These are phyloP conservation scores for Dasyornis broadbenti DNA, from an alignment of 2,113 vertebrate species.

Conservation along the genomic window DNA sequence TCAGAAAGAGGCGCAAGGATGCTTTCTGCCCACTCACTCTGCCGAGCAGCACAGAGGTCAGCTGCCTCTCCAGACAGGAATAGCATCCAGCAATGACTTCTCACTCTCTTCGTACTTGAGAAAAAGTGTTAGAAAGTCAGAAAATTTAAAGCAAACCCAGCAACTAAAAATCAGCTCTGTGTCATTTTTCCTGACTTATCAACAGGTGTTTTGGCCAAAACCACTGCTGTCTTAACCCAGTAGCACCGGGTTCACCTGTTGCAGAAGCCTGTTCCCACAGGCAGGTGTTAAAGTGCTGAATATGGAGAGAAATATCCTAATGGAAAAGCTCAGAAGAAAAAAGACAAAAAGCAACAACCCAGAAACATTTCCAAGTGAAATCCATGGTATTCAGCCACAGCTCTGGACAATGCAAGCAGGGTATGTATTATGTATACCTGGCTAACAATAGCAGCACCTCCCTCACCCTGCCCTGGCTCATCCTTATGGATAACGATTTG, in stretches of 20 bases:
- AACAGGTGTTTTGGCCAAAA: background rate
- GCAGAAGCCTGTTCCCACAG: background rate
- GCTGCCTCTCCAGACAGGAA: background rate
- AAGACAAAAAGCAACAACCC: background rate
- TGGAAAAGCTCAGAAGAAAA: background rate
- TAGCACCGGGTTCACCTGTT: background rate
- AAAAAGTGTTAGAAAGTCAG: background rate
- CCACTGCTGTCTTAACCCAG: background rate
- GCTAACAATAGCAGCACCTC: constrained; percentile 7
- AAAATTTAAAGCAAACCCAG: background rate
- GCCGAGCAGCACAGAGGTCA: background rate
- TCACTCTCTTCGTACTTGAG: background rate
- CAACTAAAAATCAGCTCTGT: background rate
- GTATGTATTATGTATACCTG: background rate
- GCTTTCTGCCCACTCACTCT: background rate
- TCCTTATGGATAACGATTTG: background rate
- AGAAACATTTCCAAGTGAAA: background rate
- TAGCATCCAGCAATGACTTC: background rate
- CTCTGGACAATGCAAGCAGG: background rate
- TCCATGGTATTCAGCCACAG: background rate
- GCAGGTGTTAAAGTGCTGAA: background rate
- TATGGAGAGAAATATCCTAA: background rate
- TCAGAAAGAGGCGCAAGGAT: background rate
- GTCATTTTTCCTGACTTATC: background rate
- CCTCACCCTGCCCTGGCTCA: background rate